phyloP scores from a whole-genome alignment of 2,113 vertebrate genomes.

The Piaya cayana region DNA sequence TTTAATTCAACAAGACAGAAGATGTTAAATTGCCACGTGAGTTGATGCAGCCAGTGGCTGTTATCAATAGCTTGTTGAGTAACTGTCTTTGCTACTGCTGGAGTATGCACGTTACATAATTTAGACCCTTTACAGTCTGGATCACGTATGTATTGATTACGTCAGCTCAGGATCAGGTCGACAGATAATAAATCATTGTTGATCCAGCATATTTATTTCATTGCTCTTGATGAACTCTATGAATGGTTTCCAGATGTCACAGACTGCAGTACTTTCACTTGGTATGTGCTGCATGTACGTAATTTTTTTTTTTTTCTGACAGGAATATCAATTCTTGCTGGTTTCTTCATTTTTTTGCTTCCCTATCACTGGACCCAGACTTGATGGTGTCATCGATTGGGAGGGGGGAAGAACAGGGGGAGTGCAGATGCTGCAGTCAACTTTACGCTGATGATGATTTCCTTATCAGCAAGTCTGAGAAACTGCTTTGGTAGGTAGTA shows the following conservation, averaged over 20 bases:
- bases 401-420: neutral
- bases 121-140: neutral
- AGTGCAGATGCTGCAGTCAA: neutral
- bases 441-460: neutral
- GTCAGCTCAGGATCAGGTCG: neutral
- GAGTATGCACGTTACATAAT: neutral
- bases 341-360: neutral
- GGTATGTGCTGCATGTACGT: neutral
- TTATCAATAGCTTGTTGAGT: neutral
- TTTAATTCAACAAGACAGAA: conserved; percentile 39
- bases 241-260: neutral
- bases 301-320: neutral
- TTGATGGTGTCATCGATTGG: neutral
- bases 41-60: neutral
- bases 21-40: neutral
- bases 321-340: neutral
- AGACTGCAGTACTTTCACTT: neutral
- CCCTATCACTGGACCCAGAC: conserved; percentile 3
- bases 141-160: conserved; percentile 7
- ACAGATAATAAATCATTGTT: neutral
- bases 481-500: neutral
- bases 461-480: neutral
- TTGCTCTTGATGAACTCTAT: neutral
- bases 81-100: neutral
- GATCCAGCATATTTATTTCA: neutral